These are phyloP conservation scores for Blennius ocellaris DNA, from an alignment of 2,113 vertebrate species.

Conservation along the genomic window DNA sequence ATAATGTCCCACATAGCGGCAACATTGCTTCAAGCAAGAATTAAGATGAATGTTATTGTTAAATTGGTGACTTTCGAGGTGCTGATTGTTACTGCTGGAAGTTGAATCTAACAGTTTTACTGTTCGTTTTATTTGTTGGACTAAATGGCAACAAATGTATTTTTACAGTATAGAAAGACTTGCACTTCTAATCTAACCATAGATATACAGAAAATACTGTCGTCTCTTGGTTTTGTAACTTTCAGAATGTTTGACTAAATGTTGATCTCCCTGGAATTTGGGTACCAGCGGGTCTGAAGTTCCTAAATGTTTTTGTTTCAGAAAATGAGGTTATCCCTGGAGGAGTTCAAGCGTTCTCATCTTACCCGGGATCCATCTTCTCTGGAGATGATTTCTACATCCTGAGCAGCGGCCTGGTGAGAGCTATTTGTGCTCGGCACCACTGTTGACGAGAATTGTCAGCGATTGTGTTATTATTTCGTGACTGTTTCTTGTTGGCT, in stretches of 20 bases:
- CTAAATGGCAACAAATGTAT: neutral
- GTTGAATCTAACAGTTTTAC: too few relatives aligned
- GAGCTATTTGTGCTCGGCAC: slow-evolving; percentile 42
- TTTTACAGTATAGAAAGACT: neutral
- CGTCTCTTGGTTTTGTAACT: too few relatives aligned
- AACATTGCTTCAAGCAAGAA: neutral
- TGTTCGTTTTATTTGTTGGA: neutral
- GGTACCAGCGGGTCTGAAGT: too few relatives aligned
- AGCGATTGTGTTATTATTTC: neutral
- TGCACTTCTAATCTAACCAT: too few relatives aligned
- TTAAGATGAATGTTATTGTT: neutral
- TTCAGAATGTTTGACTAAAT: too few relatives aligned
- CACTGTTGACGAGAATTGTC: too few relatives aligned
- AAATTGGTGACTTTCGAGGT: neutral
- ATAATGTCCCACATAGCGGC: too few relatives aligned
- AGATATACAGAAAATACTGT: too few relatives aligned
- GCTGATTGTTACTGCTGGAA: neutral
- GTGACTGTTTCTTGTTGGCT: neutral
- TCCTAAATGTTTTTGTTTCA: slow-evolving; percentile 52
- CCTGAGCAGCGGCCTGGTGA: slow-evolving; percentile 93
- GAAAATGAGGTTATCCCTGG: slow-evolving; percentile 83
- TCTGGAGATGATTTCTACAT: slow-evolving; percentile 97
- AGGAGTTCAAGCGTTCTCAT: slow-evolving; percentile 88
- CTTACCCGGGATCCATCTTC: slow-evolving; percentile 94
- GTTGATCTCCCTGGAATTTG: too few relatives aligned